Evolutionary conservation across 2,888 invertebrate species (phyloP), one percentile per base, ranked within the genome.

Genomic region (Anorthoa munda): DNA sequence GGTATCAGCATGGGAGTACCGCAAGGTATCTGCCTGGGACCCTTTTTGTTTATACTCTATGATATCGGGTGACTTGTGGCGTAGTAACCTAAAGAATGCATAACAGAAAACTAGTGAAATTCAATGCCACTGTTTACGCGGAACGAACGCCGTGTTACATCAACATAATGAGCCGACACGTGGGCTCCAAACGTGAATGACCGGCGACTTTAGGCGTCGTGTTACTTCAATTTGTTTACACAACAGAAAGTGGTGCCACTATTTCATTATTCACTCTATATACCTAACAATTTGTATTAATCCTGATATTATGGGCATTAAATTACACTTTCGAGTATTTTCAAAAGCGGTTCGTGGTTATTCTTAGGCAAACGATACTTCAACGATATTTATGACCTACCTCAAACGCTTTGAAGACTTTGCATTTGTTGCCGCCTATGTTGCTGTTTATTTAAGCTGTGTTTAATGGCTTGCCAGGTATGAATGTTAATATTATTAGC

Each of bases 1-100:
- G 87, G 85, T 85, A 77, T 80, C 70, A 63, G 70, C 81, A 77
- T 73, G 79, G 87, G 89, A 87, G 89, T 91, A 90, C 92, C 90
- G 89, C 93, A 93, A 93, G 93, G 92, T 83, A 92, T 89, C 83
- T 89, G 72, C 86, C 79, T 90, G 90, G 92, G 93, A 88, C 90
- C 90, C 85, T 86, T 91, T 90, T 89, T 93, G 87, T 88, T 88
- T 87, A 86, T 39, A 75, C 63, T 78, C 64, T 53, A 68, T 60
- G 77, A 68, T 81, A 87, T 85, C 82, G 60, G 74, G 77, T 86
- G 81, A 76, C 76, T 48, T 83, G 71, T 72, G 66, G 79, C 81
- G 84, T 75, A 86, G 79, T 85, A 80, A 80, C 70, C 63, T 66
- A 66, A 85, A 81, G 83, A 87, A 91, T 90, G 81, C 77, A 82